Base-by-base conservation (phyloP, 2,888 invertebrate genomes). In the Drosophila silvestris region DNA sequence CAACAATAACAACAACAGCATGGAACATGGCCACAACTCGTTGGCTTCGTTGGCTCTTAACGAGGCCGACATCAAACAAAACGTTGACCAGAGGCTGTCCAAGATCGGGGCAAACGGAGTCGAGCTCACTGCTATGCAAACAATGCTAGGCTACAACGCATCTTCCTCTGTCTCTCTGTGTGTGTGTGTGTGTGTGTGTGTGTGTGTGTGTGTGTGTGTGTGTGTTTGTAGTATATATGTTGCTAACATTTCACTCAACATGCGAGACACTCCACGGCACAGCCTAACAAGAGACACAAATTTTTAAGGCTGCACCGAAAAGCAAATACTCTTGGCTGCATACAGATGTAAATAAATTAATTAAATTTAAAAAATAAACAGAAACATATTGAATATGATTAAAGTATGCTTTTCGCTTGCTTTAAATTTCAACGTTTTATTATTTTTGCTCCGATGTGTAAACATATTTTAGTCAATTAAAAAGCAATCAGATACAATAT, bases 51-150 rank as follows among this genome's bases (percentile, higher is more conserved):
- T 91, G 89, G 83, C 83, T 91, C 90, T 90, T 91, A 91, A 91
- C 91, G 91, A 91, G 91, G 90, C 91, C 91, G 91, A 90, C 91
- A 91, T 91, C 89, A 91, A 88, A 88, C 90, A 88, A 86, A 83
- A 86, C 86, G 85, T 85, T 85, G 83, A 80, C 82, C 85, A 82
- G 66, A 79, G 73, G 56, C 80, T 70, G 74, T 63, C 70, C 77
- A 70, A 77, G 73, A 77, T 75, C 78, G 58, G 59, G 63, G 57
- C 80, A 63, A 71, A 68, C 67, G 52, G 69, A 63, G 74, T 70
- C 75, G 76, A 70, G 77, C 79, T 78, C 83, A 76, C 81, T 88
- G 89, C 90, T 88, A 90, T 85, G 83, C 86, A 90, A 90, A 89
- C 88, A 89, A 88, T 90, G 86, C 85, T 85, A 83, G 84, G 64